Conservation (phyloP, 2,113 vertebrate genomes). For the Neolamprologus modestus region DNA sequence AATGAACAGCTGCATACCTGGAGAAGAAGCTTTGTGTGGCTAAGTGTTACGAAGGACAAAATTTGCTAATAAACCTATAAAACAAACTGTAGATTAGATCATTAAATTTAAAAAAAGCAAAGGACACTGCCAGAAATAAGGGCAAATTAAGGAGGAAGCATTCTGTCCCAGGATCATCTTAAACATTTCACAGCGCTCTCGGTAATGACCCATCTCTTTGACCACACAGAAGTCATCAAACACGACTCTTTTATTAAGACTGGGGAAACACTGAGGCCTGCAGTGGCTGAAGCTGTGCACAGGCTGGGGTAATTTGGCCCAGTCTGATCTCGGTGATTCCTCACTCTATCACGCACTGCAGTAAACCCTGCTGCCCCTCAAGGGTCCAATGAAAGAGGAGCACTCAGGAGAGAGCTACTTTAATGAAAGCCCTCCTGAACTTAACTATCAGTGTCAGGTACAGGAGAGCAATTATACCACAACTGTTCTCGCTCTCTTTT, state of each 20-base stretch:
- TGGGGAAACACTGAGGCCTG: constrained; percentile 18
- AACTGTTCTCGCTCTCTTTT: constrained; percentile 17
- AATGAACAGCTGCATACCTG: not conserved
- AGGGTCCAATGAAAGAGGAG: constrained; percentile 46
- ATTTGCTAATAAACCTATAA: not conserved
- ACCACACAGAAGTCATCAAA: constrained; percentile 50
- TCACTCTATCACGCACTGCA: constrained; percentile 50
- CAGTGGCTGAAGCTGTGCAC: constrained; percentile 14
- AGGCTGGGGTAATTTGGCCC: constrained; percentile 42
- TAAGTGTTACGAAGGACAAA: not conserved
- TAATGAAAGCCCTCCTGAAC: constrained; percentile 68
- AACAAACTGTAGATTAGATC: not conserved
- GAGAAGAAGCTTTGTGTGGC: not conserved
- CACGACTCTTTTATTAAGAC: constrained; percentile 59
- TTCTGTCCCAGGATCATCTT: constrained; percentile 13
- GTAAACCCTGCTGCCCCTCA: constrained; percentile 51
- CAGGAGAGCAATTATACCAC: constrained; percentile 56
- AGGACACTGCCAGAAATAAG: not conserved
- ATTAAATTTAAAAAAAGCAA: not conserved
- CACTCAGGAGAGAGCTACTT: constrained; percentile 44
- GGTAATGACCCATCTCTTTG: constrained; percentile 34
- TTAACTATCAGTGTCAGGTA: constrained; percentile 60
- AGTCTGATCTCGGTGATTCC: constrained; percentile 35
- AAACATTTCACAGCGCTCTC: constrained; percentile 8
- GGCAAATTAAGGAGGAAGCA: not conserved